A percentile compares a stretch with the other conserved stretches of the same genome.
phyloP scores from a whole-genome alignment of 2,888 invertebrate species.

The Campaea margaritaria region DNA sequence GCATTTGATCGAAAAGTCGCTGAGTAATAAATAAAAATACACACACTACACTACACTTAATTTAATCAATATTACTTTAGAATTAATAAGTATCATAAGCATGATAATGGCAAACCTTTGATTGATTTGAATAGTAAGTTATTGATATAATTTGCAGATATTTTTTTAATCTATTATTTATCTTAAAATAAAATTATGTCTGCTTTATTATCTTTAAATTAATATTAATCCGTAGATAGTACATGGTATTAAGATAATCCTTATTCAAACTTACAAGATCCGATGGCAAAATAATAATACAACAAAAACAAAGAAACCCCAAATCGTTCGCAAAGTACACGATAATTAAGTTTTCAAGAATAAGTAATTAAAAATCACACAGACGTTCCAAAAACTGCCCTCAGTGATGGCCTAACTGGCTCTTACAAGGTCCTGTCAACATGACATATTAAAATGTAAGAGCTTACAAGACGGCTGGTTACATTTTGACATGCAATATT shows the following conservation, averaged over 20 bases:
- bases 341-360: slow-evolving; percentile 33
- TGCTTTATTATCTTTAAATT: no score
- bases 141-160: no score
- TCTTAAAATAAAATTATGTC: no score
- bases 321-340: background rate
- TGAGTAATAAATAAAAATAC: slow-evolving; percentile 8
- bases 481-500: slow-evolving; percentile 83
- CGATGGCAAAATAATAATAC: no score
- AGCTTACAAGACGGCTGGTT: slow-evolving; percentile 70
- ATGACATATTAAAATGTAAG: slow-evolving; percentile 78
- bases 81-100: no score
- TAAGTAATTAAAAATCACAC: slow-evolving; percentile 42
- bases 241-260: no score
- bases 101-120: no score
- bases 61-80: background rate
- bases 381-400: slow-evolving; percentile 48
- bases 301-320: no score
- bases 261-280: no score
- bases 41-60: background rate
- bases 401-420: slow-evolving; percentile 68
- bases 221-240: no score
- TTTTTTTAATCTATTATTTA: no score
- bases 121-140: no score
- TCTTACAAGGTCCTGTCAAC: slow-evolving; percentile 60
- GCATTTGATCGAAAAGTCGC: slow-evolving; percentile 15